Evolutionary conservation across 2,113 vertebrate genomes (phyloP).

Genomic region (Pogonocichla stellata): DNA sequence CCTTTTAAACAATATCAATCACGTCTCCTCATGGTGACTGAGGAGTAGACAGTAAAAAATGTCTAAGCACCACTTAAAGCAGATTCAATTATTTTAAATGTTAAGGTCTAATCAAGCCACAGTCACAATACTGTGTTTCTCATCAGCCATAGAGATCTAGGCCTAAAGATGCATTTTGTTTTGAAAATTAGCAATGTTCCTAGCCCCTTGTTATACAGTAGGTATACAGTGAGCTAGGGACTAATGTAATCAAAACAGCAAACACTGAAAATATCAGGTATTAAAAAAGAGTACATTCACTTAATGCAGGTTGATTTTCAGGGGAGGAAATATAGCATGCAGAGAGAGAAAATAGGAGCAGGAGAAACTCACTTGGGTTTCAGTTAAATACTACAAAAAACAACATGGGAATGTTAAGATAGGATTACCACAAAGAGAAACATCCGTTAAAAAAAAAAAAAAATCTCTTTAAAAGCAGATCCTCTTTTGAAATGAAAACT

Average conservation of each 20-base stretch:
- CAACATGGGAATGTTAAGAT: background rate
- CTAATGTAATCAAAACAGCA: background rate
- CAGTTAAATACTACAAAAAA: background rate
- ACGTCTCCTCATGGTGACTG: background rate
- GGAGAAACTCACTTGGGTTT: background rate
- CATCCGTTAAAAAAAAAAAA: background rate
- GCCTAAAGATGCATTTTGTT: background rate
- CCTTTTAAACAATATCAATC: conserved; percentile 9
- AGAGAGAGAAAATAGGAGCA: background rate
- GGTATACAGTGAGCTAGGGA: background rate
- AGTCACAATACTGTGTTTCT: background rate
- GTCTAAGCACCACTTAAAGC: background rate
- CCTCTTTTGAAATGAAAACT: background rate
- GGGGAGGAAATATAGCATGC: background rate
- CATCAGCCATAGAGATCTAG: background rate
- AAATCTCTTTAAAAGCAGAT: background rate
- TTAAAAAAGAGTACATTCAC: background rate
- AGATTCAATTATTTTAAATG: background rate
- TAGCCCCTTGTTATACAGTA: background rate
- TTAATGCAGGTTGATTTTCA: background rate
- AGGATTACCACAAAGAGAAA: background rate
- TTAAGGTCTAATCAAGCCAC: background rate
- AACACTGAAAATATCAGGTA: background rate
- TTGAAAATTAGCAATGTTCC: background rate
- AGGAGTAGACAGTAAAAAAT: background rate